phyloP scores from a whole-genome alignment of 2,888 invertebrate genomes.

The Nymphalis urticae region DNA sequence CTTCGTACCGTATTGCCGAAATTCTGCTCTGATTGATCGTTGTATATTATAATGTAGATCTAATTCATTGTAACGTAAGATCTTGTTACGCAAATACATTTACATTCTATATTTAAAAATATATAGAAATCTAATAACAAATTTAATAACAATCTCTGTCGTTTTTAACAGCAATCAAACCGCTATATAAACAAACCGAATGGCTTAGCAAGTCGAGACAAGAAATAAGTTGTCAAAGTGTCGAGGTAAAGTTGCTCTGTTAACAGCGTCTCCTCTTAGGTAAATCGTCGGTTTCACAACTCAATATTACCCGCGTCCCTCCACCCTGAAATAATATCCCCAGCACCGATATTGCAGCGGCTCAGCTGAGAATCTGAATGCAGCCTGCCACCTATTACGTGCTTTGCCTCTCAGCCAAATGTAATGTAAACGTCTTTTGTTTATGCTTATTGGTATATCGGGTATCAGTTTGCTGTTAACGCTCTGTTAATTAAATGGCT shows the following conservation, averaged over 20 bases:
- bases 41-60: background rate
- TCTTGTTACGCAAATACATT: background rate
- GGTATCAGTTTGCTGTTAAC: constrained; percentile 47
- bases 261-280: constrained; percentile 75
- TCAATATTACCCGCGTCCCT: constrained; percentile 69
- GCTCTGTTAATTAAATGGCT: constrained; percentile 48
- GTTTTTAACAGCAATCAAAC: constrained; percentile 58
- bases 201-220: constrained; percentile 73
- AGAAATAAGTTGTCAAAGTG: constrained; percentile 82
- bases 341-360: constrained; percentile 68
- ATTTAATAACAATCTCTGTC: constrained; percentile 36
- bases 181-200: constrained; percentile 67
- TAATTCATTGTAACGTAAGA: background rate
- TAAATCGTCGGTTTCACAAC: constrained; percentile 78
- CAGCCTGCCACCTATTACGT: constrained; percentile 60
- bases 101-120: background rate
- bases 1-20: constrained; percentile 46
- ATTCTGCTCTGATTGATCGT: constrained; percentile 17
- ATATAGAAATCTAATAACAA: constrained; percentile 9
- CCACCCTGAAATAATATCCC: constrained; percentile 74
- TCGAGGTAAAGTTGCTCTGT: constrained; percentile 75
- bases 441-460: constrained; percentile 58
- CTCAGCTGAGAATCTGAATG: constrained; percentile 67
- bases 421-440: constrained; percentile 71
- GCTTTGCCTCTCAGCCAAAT: constrained; percentile 59